Evolutionary conservation across 35 echinoderm and acorn worm genomes (phyloP), one percentile per base, ranked within the genome.

Genomic region (Strongylocentrotus purpuratus): DNA sequence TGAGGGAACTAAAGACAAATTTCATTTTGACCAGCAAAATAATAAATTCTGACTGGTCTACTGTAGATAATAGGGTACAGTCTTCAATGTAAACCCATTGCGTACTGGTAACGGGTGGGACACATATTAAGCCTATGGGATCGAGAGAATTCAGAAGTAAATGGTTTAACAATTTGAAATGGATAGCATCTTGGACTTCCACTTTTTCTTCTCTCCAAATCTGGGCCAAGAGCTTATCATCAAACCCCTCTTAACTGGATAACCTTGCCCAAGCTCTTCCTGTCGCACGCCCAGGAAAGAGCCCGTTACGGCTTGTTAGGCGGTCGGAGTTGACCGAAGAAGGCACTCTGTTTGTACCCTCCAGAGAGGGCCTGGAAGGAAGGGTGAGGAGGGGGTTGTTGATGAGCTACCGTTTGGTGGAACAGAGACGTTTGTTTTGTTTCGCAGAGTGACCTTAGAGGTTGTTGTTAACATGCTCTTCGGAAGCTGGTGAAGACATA

Each of bases 221-320:
- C 65, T 78, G 65, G 65, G 65, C 65, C 65, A 78, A 28, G 65
- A 78, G 28, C 65, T 78, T 78, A 78, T 78, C 65, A 78, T 78
- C 65, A 28, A 78, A 22, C 20, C 65, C 65, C 65, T 78, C 65
- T 78, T 78, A 78, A 78, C 65, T n/a, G 20, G 65, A 78, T 78
- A 78, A 78, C 65, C 65, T 78, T 78, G 65, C 65, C 65, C 20
- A 28, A n/a, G 65, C 65, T 78, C 65, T 78, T 78, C 65, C 65
- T 78, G 65, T n/a, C 20, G 65, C 65, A 78, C 65, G 65, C 65
- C 65, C 65, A 78, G 65, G 65, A 78, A 78, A 78, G 65, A 78
- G 65, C 65, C 65, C 22, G 65, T 78, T 78, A 78, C 65, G 65
- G 65, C 65, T 78, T n/a, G 65, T 78, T 78, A 78, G 65, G 7